Evolutionary conservation across 2,888 invertebrate genomes (phyloP).

Genomic region (Physocephala rufipes): DNA sequence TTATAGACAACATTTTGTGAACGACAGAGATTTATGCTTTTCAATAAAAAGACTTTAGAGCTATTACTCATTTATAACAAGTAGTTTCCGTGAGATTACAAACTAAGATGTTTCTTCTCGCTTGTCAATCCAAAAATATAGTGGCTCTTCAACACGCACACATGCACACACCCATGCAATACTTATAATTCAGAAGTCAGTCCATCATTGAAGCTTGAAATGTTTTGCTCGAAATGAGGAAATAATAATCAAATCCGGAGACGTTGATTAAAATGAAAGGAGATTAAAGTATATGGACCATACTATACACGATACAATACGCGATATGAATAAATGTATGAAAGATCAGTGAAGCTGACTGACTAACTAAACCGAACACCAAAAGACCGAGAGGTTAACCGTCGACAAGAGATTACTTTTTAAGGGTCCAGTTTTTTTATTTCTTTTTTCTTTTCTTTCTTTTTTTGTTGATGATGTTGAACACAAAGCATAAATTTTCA

Average conservation of each 20-base stretch:
- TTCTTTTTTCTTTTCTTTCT: too few species aligned
- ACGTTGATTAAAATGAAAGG: conserved; percentile 34
- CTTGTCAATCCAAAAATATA: not conserved
- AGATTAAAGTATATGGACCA: conserved; percentile 10
- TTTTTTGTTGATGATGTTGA: too few species aligned
- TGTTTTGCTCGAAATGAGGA: conserved; percentile 36
- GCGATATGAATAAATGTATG: not conserved
- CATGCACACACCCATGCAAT: too few species aligned
- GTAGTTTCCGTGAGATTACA: not conserved
- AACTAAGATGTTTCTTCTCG: conserved; percentile 17
- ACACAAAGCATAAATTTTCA: conserved; percentile 22
- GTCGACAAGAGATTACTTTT: not conserved
- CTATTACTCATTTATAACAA: not conserved
- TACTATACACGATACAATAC: too few species aligned
- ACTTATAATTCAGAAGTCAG: too few species aligned
- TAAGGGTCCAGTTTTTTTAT: not conserved
- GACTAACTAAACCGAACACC: conserved; percentile 6
- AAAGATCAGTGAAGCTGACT: conserved; percentile 6
- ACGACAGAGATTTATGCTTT: too few species aligned
- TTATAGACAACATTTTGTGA: too few species aligned
- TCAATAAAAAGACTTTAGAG: too few species aligned
- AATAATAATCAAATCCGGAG: conserved; percentile 26
- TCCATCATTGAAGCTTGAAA: conserved; percentile 22
- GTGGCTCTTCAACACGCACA: not conserved
- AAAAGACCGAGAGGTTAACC: not conserved